Percentiles rank a stretch among this genome's conserved stretches.
These are phyloP conservation scores for Pollachius pollachius DNA, from an alignment of 2,113 vertebrate species.

Conservation along the genomic window DNA sequence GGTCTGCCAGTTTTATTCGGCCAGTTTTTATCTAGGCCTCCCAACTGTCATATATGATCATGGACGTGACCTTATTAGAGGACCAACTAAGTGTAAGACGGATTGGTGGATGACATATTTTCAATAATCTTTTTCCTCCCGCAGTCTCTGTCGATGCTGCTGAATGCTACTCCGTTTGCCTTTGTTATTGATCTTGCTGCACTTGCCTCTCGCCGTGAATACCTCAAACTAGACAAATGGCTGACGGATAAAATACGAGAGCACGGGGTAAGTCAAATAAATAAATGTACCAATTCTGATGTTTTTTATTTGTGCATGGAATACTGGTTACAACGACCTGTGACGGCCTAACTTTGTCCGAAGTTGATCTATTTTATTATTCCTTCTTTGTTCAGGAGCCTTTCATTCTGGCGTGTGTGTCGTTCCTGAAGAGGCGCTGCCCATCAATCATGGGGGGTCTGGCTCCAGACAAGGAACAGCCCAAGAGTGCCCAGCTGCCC, in stretches of 20 bases:
- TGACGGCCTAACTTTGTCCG: no score
- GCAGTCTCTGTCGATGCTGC: conserved; percentile 99
- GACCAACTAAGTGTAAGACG: no score
- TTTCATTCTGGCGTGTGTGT: conserved; percentile 98
- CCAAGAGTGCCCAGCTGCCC: conserved; percentile 97
- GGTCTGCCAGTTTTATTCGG: not conserved
- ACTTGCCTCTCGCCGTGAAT: conserved; percentile 99
- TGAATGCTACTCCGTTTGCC: conserved; percentile 99
- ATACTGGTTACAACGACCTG: no score
- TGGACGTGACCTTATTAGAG: no score
- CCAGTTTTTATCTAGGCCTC: no score
- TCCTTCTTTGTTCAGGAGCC: conserved; percentile 80
- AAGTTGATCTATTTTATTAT: not conserved
- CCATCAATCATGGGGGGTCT: conserved; percentile 97
- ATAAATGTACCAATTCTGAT: no score
- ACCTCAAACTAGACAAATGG: conserved; percentile 99
- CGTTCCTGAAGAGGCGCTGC: conserved; percentile 96
- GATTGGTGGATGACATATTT: no score
- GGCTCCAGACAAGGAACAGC: conserved; percentile 97
- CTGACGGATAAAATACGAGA: conserved; percentile 99
- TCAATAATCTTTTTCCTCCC: conserved; percentile 14
- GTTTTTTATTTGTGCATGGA: no score
- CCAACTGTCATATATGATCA: no score
- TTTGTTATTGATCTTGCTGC: conserved; percentile 99
- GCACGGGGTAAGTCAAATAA: conserved; percentile 84